Conservation (phyloP, 2,113 vertebrate genomes). For the Bettongia penicillata region DNA sequence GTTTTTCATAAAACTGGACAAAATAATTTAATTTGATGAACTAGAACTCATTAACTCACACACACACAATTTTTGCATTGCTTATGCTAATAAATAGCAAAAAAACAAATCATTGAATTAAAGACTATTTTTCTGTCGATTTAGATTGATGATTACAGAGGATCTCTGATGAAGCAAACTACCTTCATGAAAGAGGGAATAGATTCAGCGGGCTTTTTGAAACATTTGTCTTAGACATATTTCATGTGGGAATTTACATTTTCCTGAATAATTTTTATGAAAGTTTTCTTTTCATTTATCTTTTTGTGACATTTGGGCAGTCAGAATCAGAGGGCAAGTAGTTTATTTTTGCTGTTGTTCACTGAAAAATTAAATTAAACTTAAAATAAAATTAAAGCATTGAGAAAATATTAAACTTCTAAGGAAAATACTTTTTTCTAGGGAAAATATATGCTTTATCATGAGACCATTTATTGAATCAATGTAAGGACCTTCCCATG, state of each 20-base stretch:
- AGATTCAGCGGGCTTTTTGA: not conserved
- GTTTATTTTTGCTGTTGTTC: no score
- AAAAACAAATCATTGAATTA: not conserved
- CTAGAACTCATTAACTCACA: constrained; percentile 48
- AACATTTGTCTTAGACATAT: not conserved
- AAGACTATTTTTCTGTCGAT: not conserved
- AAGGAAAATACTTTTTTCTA: no score
- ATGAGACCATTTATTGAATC: not conserved
- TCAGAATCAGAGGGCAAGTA: no score
- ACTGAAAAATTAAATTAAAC: no score
- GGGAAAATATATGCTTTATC: not conserved
- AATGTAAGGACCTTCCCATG: not conserved
- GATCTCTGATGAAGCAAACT: not conserved
- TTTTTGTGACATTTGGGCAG: no score
- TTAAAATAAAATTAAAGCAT: no score
- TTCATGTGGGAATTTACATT: not conserved
- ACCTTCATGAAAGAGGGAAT: not conserved
- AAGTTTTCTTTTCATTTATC: no score
- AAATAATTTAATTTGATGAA: constrained; percentile 40
- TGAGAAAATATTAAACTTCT: no score
- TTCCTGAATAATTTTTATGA: not conserved
- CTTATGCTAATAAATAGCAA: not conserved
- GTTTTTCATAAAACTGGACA: constrained; percentile 40
- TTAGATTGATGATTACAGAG: not conserved
- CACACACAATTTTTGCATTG: not conserved